Percentiles rank a stretch among this genome's conserved stretches.
phyloP scores from a whole-genome alignment of 1,140 invertebrate species.

The Drosophila insularis region DNA sequence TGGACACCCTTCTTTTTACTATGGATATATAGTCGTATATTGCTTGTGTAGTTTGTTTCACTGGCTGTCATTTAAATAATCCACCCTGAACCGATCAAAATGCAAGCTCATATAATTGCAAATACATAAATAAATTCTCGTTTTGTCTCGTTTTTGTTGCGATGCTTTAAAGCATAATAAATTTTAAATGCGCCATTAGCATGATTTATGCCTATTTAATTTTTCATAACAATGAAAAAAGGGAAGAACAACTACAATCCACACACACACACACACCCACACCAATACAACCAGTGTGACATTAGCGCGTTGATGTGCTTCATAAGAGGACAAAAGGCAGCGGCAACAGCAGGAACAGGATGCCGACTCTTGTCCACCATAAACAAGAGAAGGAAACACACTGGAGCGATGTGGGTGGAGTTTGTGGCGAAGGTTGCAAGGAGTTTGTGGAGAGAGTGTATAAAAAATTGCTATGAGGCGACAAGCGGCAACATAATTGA shows the following conservation, averaged over 20 bases:
- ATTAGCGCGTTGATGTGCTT: constrained; percentile 50
- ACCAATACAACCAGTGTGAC: constrained; percentile 51
- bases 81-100: constrained; percentile 34
- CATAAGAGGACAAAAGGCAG: constrained; percentile 65
- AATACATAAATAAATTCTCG: constrained; percentile 67
- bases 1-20: not conserved
- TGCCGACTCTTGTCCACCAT: constrained; percentile 28
- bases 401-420: not conserved
- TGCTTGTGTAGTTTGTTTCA: not conserved
- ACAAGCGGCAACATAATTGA: constrained; percentile 73
- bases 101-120: constrained; percentile 53
- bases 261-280: constrained; percentile 4
- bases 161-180: constrained; percentile 76
- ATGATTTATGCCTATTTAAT: constrained; percentile 82
- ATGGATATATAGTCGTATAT: not conserved
- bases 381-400: constrained; percentile 39
- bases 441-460: constrained; percentile 40
- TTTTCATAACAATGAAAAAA: constrained; percentile 76
- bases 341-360: not conserved
- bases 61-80: constrained; percentile 36
- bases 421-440: no score
- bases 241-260: constrained; percentile 38
- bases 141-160: constrained; percentile 20
- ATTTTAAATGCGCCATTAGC: constrained; percentile 81
- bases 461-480: constrained; percentile 65